These are phyloP conservation scores for Eumacrocentrus americanus DNA, from an alignment of 2,888 invertebrate species.

Conservation along the genomic window DNA sequence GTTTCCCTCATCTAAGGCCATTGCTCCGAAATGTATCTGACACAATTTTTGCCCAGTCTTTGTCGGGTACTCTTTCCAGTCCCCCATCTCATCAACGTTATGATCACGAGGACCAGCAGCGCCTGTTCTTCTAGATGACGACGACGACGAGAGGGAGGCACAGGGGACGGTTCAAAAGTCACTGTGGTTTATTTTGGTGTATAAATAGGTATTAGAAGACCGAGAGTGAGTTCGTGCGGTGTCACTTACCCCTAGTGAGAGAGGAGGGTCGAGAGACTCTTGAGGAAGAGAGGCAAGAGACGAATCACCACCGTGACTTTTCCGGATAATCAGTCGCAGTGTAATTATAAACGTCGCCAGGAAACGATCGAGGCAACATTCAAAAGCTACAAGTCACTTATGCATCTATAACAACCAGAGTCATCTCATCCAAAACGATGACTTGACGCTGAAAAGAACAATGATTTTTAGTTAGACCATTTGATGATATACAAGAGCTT, in stretches of 20 bases:
- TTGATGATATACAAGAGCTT: too few relatives aligned
- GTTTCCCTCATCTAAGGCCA: too few relatives aligned
- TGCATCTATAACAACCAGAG: too few relatives aligned
- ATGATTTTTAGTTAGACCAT: too few relatives aligned
- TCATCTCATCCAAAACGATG: not conserved
- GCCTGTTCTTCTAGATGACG: not conserved
- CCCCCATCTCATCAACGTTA: not conserved
- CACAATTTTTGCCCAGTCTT: not conserved
- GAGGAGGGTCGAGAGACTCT: conserved; percentile 1
- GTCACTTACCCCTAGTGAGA: conserved; percentile 55
- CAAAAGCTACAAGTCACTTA: too few relatives aligned
- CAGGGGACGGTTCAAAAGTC: conserved; percentile 51
- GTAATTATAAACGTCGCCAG: conserved; percentile 13
- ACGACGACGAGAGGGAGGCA: not conserved
- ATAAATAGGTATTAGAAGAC: conserved; percentile 55
- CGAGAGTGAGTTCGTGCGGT: conserved; percentile 54
- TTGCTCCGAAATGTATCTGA: not conserved
- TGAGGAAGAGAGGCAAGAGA: conserved; percentile 2
- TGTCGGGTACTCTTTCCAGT: not conserved
- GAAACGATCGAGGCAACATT: not conserved
- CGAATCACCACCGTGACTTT: conserved; percentile 4
- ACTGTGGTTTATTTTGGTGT: conserved; percentile 59
- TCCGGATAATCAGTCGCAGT: conserved; percentile 15
- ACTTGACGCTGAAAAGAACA: too few relatives aligned
- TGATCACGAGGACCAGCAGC: not conserved